phyloP scores from a whole-genome alignment of 2,888 invertebrate species.

The Habroteleia sp. region DNA sequence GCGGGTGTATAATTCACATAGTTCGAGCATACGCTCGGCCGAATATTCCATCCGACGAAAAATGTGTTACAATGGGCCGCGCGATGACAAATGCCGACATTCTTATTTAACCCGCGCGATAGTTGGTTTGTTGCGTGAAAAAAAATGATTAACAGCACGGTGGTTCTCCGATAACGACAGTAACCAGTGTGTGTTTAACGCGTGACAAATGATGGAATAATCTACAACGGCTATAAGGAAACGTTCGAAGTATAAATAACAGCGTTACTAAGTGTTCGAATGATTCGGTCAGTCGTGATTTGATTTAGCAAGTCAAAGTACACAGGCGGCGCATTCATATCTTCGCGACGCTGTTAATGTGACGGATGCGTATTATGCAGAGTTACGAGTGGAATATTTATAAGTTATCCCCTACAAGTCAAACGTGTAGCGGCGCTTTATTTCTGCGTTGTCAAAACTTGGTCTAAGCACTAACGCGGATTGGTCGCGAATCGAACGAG shows the following conservation, averaged over 20 bases:
- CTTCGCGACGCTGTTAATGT: constrained; percentile 30
- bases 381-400: constrained; percentile 42
- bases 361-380: constrained; percentile 43
- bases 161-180: neutral
- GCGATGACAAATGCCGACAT: too few species aligned
- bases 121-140: too few species aligned
- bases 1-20: too few species aligned
- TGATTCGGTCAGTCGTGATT: constrained; percentile 52
- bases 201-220: constrained; percentile 44
- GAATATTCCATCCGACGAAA: too few species aligned
- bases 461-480: constrained; percentile 7
- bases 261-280: constrained; percentile 9
- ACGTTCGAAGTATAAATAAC: constrained; percentile 31
- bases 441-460: constrained; percentile 17
- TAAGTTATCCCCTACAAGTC: constrained; percentile 23
- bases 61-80: too few species aligned
- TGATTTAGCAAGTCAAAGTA: constrained; percentile 56
- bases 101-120: too few species aligned
- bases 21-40: too few species aligned
- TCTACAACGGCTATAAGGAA: constrained; percentile 18
- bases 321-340: constrained; percentile 31
- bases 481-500: too few species aligned
- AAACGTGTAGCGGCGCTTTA: constrained; percentile 4
- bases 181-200: neutral
- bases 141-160: too few species aligned